Evolutionary conservation across 2,113 vertebrate genomes (phyloP), one percentile per base, ranked within the genome.

Genomic region (Poeciliopsis occidentalis): DNA sequence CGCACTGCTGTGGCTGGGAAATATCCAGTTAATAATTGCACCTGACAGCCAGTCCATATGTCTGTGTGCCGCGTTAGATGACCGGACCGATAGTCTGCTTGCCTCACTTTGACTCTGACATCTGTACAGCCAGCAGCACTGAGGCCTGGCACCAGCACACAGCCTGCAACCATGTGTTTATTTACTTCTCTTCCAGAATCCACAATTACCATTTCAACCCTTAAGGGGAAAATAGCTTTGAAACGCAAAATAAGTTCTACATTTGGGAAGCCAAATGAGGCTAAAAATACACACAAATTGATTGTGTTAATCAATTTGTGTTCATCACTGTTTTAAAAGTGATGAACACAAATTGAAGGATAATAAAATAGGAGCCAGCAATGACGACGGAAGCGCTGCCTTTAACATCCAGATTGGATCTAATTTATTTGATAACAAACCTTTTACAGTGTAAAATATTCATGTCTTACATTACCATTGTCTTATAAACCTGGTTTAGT

Each of bases 1-100:
- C 80, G 62, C 47, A 68, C 68, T 83, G 75, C 74, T 32, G 67
- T 64, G 76, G 71, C 82, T 60, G 71, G 69, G 67, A 90, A 88
- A 89, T 84, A 91, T 93, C 88, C 90, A 82, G 91, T 92, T 91
- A 90, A 90, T 91, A 92, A 91, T 85, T 89, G 69, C 76, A 92
- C 85, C 89, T 89, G 91, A 90, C 88, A 86, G 86, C 75, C 71
- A 69, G 80, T 84, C 85, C 86, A 92, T 91, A 89, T 91, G 87
- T 90, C 78, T 75, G 62, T 71, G 73, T 80, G 71, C 73, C 0
- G 61, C 78, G 75, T 63, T 77, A 75, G 75, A 72, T 73, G 79
- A 73, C 62, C 54, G 67, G 57, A 71, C 74, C 71, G 78, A 73
- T 51, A 41, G 47, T 66, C 47, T 51, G 32, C 57, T 73, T 78